These are phyloP conservation scores for Hymenopus coronatus DNA, from an alignment of 2,888 invertebrate genomes.

Conservation along the genomic window DNA sequence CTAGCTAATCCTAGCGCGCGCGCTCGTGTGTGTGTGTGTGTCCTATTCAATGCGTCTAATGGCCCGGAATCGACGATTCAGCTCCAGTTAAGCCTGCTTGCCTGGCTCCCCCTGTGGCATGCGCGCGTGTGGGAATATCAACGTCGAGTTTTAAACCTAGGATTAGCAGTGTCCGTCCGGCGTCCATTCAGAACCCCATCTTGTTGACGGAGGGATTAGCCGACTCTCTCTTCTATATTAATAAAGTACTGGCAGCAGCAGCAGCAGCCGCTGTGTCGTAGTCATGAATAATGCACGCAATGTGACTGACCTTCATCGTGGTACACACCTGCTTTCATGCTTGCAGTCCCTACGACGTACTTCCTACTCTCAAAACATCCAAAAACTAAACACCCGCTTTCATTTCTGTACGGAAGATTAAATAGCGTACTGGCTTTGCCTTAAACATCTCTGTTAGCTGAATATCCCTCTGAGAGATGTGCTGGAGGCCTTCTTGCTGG, in stretches of 20 bases:
- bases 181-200: not conserved
- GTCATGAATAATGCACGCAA: conserved; percentile 9
- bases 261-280: not conserved
- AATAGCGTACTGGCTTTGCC: too few relatives aligned
- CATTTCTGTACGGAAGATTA: too few relatives aligned
- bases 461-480: too few relatives aligned
- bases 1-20: not conserved
- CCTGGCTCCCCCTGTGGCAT: not conserved
- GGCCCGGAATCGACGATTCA: conserved; percentile 23
- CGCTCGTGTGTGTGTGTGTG: not conserved
- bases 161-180: conserved; percentile 6
- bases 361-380: too few relatives aligned
- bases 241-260: conserved; percentile 1
- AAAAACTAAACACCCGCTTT: too few relatives aligned
- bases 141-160: conserved; percentile 18
- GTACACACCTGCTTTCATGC: not conserved
- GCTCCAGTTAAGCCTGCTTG: not conserved
- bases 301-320: not conserved
- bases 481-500: too few relatives aligned
- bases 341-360: not conserved
- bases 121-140: not conserved
- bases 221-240: conserved; percentile 3
- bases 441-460: too few relatives aligned
- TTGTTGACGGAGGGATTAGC: conserved; percentile 18
- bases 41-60: conserved; percentile 25